Evolutionary conservation across 1,140 invertebrate species (phyloP), one percentile per base, ranked within the genome.

Genomic region (Nomia melanderi): DNA sequence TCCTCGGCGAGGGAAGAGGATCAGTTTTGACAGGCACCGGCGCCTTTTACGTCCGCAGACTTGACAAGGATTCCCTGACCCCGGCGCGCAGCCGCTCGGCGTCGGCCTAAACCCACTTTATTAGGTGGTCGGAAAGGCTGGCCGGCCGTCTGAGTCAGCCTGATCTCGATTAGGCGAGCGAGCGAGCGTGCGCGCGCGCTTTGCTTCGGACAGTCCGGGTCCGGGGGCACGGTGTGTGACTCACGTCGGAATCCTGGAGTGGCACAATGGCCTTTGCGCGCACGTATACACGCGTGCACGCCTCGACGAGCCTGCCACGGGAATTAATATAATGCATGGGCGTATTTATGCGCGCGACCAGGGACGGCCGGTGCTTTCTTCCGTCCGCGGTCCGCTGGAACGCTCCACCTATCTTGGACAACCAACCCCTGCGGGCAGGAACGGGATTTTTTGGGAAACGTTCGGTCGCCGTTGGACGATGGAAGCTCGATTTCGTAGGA

Each of bases 171-270:
- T 85, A 85, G 64, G 64, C 67, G 75, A 69, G 59, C 81, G 75
- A 59, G 57, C 59, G 62, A 64, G 47, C 64, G 36, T 53, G 56
- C 50, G 27, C 41, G 5, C 41, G 74, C 64, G 77, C 65, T 69
- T 81, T 79, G 73, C 76, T 74, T 64, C 75, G 72, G 82, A 75
- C 54, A 67, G 62, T 67, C 77, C 56, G 27, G 64, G 50, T 73
- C 73, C 70, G 62, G 76, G 74, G 77, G 82, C 74, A 73, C 76
- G 53, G 84, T 56, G 80, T 53, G 66, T 85, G 84, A 86, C 73
- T 85, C 83, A 86, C 74, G 74, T 82, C 65, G 82, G 83, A 82
- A 85, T 85, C 76, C 77, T 85, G 79, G 79, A 82, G 79, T 76
- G 79, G 79, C 72, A 85, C 84, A 85, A 85, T 85, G 79, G 84